Conservation (phyloP, 2,113 vertebrate genomes). For the Hypanus sabinus region DNA sequence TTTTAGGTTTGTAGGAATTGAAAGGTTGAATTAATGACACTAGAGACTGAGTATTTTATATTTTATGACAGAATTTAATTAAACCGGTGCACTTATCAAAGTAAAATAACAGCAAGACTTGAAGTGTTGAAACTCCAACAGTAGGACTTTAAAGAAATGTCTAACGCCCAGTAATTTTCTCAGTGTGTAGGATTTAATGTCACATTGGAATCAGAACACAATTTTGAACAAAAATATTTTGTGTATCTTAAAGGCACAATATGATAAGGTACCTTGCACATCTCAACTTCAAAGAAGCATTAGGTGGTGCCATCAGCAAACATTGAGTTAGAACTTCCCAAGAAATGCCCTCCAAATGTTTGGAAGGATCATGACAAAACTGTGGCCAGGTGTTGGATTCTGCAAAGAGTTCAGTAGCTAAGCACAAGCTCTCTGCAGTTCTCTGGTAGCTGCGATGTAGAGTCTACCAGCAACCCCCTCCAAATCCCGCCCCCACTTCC, state of each 20-base stretch:
- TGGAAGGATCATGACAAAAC: too few relatives aligned
- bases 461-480: too few relatives aligned
- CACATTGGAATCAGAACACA: neutral
- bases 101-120: neutral
- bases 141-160: neutral
- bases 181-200: neutral
- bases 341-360: too few relatives aligned
- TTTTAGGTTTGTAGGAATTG: constrained; percentile 41
- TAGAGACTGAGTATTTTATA: constrained; percentile 51
- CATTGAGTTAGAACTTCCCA: too few relatives aligned
- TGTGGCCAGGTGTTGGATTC: too few relatives aligned
- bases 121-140: neutral
- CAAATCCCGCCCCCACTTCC: too few relatives aligned
- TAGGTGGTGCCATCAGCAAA: neutral
- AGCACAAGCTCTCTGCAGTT: too few relatives aligned
- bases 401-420: too few relatives aligned
- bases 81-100: constrained; percentile 48
- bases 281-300: neutral
- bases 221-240: neutral
- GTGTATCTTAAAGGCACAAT: neutral
- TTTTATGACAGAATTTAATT: constrained; percentile 55
- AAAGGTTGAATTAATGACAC: constrained; percentile 52
- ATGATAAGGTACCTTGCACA: neutral
- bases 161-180: neutral
- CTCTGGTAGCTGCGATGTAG: too few relatives aligned